Percentiles rank a stretch among this genome's conserved stretches.
These are phyloP conservation scores for Synanthedon tipuliformis DNA, from an alignment of 2,888 invertebrate genomes.

Conservation along the genomic window DNA sequence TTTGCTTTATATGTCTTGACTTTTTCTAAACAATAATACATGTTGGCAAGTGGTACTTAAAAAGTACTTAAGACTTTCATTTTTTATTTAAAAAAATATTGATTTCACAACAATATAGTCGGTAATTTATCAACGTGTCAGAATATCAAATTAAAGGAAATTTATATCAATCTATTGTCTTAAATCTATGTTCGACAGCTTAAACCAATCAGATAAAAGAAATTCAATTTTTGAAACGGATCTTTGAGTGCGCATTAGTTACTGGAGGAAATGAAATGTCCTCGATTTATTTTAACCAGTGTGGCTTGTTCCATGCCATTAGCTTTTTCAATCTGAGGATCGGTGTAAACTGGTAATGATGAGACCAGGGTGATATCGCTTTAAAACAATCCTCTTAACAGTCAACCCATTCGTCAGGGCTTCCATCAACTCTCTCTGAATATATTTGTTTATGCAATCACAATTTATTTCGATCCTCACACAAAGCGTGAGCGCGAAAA, in stretches of 20 bases:
- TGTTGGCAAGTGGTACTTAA: no score
- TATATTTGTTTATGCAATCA: conserved; percentile 7
- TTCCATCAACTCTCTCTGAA: not conserved
- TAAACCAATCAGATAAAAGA: conserved; percentile 19
- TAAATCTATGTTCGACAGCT: conserved; percentile 7
- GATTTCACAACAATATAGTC: no score
- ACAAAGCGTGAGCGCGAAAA: not conserved
- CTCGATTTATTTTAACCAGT: conserved; percentile 62
- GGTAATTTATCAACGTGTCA: no score
- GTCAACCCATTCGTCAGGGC: not conserved
- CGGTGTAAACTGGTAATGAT: conserved; percentile 51
- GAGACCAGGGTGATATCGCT: conserved; percentile 24
- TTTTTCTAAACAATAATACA: no score
- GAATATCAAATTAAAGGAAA: conserved; percentile 5
- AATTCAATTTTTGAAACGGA: conserved; percentile 47
- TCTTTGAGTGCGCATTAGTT: conserved; percentile 44
- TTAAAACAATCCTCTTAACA: not conserved
- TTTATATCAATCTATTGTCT: conserved; percentile 11
- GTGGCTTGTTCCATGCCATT: conserved; percentile 61
- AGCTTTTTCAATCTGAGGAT: conserved; percentile 61
- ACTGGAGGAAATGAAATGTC: conserved; percentile 59
- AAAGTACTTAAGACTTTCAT: no score
- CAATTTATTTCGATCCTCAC: conserved; percentile 1
- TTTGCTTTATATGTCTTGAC: no score
- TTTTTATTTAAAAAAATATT: no score